phyloP scores from a whole-genome alignment of 2,888 invertebrate species.

The Invenusta paracnida region DNA sequence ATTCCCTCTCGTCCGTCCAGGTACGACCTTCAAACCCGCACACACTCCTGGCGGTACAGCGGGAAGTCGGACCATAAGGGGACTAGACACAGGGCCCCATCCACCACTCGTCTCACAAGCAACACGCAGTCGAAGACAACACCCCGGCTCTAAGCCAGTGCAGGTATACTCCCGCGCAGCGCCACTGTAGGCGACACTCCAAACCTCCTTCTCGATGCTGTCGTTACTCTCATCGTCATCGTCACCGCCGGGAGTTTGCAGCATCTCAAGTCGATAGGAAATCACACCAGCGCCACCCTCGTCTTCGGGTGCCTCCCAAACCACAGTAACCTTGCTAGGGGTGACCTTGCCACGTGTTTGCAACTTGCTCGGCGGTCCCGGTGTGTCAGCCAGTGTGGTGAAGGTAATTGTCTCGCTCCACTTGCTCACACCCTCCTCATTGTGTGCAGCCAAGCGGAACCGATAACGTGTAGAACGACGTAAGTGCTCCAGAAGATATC shows the following conservation, averaged over 20 bases:
- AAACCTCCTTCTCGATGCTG: background rate
- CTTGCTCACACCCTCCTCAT: constrained; percentile 75
- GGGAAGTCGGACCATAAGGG: background rate
- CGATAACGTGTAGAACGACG: constrained; percentile 74
- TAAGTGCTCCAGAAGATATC: constrained; percentile 69
- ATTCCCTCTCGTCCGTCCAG: background rate
- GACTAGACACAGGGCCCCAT: background rate
- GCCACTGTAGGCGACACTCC: background rate
- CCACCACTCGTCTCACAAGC: background rate
- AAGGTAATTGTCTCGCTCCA: constrained; percentile 76
- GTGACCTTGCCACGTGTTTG: constrained; percentile 73
- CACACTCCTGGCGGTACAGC: constrained; percentile 4
- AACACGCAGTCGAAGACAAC: background rate
- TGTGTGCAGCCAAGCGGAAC: constrained; percentile 75
- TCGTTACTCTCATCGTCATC: background rate
- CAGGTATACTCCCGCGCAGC: background rate
- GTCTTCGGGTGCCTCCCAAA: constrained; percentile 76
- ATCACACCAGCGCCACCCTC: constrained; percentile 74
- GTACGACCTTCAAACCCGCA: background rate
- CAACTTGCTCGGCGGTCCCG: constrained; percentile 73
- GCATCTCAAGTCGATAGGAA: constrained; percentile 20
- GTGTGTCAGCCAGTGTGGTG: constrained; percentile 74
- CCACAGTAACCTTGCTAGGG: constrained; percentile 73
- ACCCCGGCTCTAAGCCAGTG: constrained; percentile 19
- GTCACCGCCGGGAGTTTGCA: background rate